Evolutionary conservation across 2,113 vertebrate genomes (phyloP).

Genomic region (Psilopogon haemacephalus): DNA sequence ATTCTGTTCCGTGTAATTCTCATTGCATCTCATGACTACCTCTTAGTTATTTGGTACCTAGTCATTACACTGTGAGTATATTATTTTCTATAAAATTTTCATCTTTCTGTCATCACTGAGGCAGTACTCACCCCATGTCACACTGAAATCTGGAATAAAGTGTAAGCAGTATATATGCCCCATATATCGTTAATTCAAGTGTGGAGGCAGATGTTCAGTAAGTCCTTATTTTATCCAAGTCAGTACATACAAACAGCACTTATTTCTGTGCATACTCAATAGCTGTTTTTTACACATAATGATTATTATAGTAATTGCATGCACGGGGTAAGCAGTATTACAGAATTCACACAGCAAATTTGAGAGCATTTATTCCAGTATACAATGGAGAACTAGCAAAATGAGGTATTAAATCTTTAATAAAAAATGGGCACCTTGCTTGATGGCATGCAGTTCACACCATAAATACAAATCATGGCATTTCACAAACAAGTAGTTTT

Average conservation of each 20-base stretch:
- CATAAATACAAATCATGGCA: neutral
- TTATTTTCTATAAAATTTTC: neutral
- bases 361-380: neutral
- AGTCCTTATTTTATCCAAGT: neutral
- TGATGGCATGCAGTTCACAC: neutral
- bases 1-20: neutral
- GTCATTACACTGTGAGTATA: fast-evolving
- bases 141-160: neutral
- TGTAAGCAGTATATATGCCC: no score
- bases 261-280: neutral
- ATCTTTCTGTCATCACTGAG: neutral
- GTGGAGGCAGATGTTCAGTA: neutral
- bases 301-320: neutral
- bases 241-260: neutral
- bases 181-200: neutral
- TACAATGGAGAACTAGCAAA: neutral
- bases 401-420: neutral
- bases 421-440: neutral
- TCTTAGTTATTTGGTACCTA: neutral
- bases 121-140: neutral
- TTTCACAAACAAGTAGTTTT: neutral
- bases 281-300: neutral
- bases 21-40: neutral
- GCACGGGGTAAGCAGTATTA: neutral
- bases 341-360: neutral